phyloP scores from a whole-genome alignment of 2,888 invertebrate genomes.

The Cantharis flavilabris region DNA sequence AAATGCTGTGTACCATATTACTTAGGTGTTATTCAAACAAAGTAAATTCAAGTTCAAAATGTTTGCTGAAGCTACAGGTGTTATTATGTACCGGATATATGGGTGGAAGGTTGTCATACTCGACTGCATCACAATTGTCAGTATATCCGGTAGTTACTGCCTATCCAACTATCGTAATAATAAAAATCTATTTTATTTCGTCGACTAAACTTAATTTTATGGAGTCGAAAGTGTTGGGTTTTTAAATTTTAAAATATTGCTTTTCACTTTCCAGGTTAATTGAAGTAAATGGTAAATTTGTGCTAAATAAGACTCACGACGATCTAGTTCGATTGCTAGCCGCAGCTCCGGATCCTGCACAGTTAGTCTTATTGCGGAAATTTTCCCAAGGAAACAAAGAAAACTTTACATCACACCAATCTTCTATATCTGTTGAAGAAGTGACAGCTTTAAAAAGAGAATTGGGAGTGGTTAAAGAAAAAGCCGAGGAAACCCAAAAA shows the following conservation, averaged over 20 bases:
- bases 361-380: conserved; percentile 65
- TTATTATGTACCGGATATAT: conserved; percentile 46
- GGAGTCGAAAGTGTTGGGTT: neutral
- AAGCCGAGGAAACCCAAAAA: conserved; percentile 67
- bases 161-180: neutral
- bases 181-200: neutral
- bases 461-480: conserved; percentile 62
- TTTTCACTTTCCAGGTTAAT: conserved; percentile 63
- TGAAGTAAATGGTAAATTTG: conserved; percentile 80
- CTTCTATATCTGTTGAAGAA: conserved; percentile 53
- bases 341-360: conserved; percentile 65
- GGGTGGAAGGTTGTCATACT: conserved; percentile 48
- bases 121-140: conserved; percentile 42
- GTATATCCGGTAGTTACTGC: conserved; percentile 39
- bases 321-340: conserved; percentile 71
- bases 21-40: neutral
- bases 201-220: neutral
- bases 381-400: conserved; percentile 44
- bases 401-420: conserved; percentile 59
- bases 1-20: neutral
- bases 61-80: conserved; percentile 33
- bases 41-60: neutral
- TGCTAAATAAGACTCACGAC: conserved; percentile 70
- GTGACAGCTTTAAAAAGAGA: conserved; percentile 62
- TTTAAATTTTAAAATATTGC: neutral